phyloP scores from a whole-genome alignment of 2,797 vertebrate genomes.

The Amphiprion clarkii region DNA sequence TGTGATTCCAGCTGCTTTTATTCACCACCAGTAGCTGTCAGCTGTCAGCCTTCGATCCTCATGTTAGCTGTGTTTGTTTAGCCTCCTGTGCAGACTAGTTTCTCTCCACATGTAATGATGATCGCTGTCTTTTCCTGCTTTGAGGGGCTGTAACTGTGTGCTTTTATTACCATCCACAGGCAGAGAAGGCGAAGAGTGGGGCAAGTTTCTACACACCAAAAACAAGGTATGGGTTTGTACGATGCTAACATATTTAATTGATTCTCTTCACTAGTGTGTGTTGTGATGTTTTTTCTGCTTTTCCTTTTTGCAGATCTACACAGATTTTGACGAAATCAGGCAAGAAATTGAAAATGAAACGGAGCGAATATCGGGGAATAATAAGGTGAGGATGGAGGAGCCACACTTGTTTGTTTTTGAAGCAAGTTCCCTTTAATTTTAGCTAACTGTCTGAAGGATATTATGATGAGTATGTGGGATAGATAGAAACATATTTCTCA shows the following conservation, averaged over 20 bases:
- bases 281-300: background rate
- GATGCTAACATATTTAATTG: rapidly evolving
- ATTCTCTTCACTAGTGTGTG: background rate
- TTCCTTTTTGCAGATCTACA: constrained; percentile 87
- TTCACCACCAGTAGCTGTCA: constrained; percentile 3
- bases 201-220: constrained; percentile 99
- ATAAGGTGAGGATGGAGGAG: constrained; percentile 88
- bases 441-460: background rate
- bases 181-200: constrained; percentile 95
- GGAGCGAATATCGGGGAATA: constrained; percentile 95
- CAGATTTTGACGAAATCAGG: constrained; percentile 98
- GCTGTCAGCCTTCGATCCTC: background rate
- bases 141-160: background rate
- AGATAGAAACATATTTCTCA: constrained; percentile 1
- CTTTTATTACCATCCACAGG: constrained; percentile 80
- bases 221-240: constrained; percentile 88
- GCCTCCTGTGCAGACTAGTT: constrained; percentile 12
- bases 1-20: constrained; percentile 25
- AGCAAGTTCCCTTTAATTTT: background rate
- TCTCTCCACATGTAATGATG: background rate
- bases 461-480: background rate
- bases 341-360: constrained; percentile 99
- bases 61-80: constrained; percentile 15
- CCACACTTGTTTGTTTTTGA: background rate
- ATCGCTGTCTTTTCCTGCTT: background rate